phyloP scores from a whole-genome alignment of 2,113 vertebrate genomes.

The Saguinus imperator region DNA sequence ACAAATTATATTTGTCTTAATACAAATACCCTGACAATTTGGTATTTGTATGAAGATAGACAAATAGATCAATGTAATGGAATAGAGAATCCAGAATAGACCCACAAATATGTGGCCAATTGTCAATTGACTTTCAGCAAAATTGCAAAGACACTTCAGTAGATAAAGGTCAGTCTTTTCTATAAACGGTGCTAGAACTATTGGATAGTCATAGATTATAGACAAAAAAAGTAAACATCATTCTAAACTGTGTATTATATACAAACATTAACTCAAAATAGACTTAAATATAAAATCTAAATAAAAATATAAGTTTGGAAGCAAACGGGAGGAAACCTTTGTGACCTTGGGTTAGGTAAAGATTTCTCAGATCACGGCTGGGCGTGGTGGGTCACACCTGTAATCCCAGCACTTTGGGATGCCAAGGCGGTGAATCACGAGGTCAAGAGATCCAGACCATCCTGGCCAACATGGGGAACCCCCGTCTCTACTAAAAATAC shows the following conservation, averaged over 20 bases:
- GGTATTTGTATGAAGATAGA: neutral
- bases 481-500: no score
- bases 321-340: neutral
- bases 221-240: neutral
- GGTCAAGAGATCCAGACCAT: no score
- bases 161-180: neutral
- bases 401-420: no score
- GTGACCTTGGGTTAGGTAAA: neutral
- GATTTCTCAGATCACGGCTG: neutral
- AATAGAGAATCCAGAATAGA: neutral
- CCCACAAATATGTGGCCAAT: neutral
- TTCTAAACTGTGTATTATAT: neutral
- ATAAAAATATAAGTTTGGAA: neutral
- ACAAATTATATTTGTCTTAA: no score
- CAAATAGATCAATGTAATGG: neutral
- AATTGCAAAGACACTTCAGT: neutral
- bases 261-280: constrained; percentile 2
- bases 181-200: neutral
- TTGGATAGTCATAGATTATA: neutral
- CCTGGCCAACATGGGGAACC: no score
- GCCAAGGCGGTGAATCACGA: no score
- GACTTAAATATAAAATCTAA: neutral
- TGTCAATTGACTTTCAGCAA: neutral
- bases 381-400: no score
- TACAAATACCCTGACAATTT: neutral